Conservation (phyloP, 37 sponge, comb jelly and placozoan species). For the Ianthella basta region DNA sequence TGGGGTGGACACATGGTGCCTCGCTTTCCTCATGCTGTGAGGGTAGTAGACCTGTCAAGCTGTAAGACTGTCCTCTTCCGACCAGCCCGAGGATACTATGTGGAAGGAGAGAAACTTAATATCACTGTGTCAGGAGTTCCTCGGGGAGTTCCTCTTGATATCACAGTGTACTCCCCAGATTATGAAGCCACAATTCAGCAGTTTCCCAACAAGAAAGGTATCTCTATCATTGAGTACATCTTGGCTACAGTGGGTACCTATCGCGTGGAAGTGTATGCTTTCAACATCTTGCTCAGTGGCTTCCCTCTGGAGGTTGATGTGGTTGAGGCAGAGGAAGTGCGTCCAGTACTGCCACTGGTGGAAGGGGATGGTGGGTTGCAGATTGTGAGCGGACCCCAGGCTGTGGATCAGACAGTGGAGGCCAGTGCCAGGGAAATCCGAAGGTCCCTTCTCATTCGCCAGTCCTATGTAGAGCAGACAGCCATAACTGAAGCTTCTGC, state of each 20-base stretch:
- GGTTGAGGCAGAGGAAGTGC: not conserved
- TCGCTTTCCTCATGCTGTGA: not conserved
- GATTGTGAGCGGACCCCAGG: not conserved
- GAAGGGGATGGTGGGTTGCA: slow-evolving; percentile 7
- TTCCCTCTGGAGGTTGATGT: slow-evolving; percentile 27
- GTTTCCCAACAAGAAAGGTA: slow-evolving; percentile 10
- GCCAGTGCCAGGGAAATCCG: not conserved
- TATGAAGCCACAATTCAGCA: slow-evolving; percentile 9
- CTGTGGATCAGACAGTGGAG: slow-evolving; percentile 9
- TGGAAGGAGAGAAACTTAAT: slow-evolving; percentile 5
- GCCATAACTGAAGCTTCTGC: slow-evolving; percentile 1
- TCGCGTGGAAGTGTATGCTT: slow-evolving; percentile 18
- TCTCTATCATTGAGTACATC: not conserved
- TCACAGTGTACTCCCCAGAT: slow-evolving; percentile 13
- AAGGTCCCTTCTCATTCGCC: not conserved
- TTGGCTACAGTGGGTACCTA: slow-evolving; percentile 17
- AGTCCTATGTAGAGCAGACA: slow-evolving; percentile 9
- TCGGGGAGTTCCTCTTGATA: not conserved
- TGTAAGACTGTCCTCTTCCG: slow-evolving; percentile 17
- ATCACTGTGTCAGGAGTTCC: slow-evolving; percentile 2
- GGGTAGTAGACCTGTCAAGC: slow-evolving; percentile 12
- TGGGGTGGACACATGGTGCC: slow-evolving; percentile 17
- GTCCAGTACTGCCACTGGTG: slow-evolving; percentile 13
- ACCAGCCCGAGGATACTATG: slow-evolving; percentile 29
- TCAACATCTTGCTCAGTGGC: slow-evolving; percentile 26